Evolutionary conservation across 2,113 vertebrate species (phyloP), one percentile per base, ranked within the genome.

Genomic region (Rattus rattus): DNA sequence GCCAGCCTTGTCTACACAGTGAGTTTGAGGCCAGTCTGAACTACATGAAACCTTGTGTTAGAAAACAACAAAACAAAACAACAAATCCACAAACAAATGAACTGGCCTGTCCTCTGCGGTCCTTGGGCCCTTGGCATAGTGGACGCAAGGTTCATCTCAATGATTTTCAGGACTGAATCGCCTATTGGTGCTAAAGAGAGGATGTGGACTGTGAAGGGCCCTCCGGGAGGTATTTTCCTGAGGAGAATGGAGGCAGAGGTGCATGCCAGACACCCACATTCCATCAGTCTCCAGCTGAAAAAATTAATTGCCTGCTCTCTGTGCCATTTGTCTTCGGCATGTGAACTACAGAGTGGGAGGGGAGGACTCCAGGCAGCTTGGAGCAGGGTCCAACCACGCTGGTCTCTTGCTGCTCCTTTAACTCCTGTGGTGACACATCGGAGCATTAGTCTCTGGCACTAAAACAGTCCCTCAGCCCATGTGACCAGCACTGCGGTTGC

Each of bases 281-380:
- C 97, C 96, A 95, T 65, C 1, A 90, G 96, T 97, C 97, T 98
- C 97, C 97, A 98, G 97, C 97, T 98, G 97, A 96, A 98, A 97
- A 97, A 96, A 98, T 97, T 92, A 96, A 95, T 95, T 93, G 97
- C 93, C 96, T 94, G 95, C 80, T 94, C 96, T 97, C 61, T 81
- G 30, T 54, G 88, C 90, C 97, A 90, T 96, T 98, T 96, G 96
- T 94, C 95, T 93, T 88, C 49, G 80, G 94, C 93, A 0, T 85
- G 90, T 47, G 96, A 96, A 77, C 95, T 76, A 93, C 96, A 1
- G 80, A 97, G 96, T 0, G 1, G 63, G 95, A 90, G 95, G 90
- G 80, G 94, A 70, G 91, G 73, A 3, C 1, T 0, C 9, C 92
- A 70, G 81, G 94, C 96, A 81, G 96, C 92, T 75, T 69, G 89